Evolutionary conservation across 2,113 vertebrate species (phyloP), one percentile per base, ranked within the genome.

Genomic region (Pavo muticus): DNA sequence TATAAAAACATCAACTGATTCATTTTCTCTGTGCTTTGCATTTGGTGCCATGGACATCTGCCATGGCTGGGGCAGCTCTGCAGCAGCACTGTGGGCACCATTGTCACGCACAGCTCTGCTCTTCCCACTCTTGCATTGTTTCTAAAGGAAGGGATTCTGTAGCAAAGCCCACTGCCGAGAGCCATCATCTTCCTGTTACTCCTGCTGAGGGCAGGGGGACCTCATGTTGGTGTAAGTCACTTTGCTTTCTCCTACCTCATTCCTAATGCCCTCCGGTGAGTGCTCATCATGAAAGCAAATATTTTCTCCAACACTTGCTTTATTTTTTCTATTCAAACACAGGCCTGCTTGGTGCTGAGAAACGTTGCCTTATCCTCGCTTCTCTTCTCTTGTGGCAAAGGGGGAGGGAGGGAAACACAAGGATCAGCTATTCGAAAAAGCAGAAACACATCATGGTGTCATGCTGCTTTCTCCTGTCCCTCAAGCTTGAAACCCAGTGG

Each of bases 371-470:
- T 57, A 67, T 84, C 76, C 32, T 47, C 52, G 4, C 15, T 83
- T 70, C 21, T 74, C 13, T 37, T 72, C 35, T 74, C 64, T 23
- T 37, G 18, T 0, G 0, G 17, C 57, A 65, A 71, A 87, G n/a
- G 18, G 24, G 5, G 37, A 17, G 7, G 25, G 30, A 74, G 14
- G 4, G 85, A 89, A 70, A 40, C 44, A 17, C 0, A 1, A 77
- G 39, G 45, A 50, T 3, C 6, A 13, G 16, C 5, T 19, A 2
- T 60, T 14, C 56, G 30, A 67, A 88, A 40, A 32, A 88, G 45
- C 54, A 79, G 37, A 80, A 91, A 27, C 10, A 3, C 1, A 0
- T 50, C 64, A 30, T 4, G 2, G 4, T 2, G 0, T 56, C 64
- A 27, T 2, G 2, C 16, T 61, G 37, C 27, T 23, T 70, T 70